Percentiles rank a stretch among this genome's conserved stretches.
Evolutionary conservation across 1,140 invertebrate species (phyloP).

Genomic region (Rhopalosiphum padi): DNA sequence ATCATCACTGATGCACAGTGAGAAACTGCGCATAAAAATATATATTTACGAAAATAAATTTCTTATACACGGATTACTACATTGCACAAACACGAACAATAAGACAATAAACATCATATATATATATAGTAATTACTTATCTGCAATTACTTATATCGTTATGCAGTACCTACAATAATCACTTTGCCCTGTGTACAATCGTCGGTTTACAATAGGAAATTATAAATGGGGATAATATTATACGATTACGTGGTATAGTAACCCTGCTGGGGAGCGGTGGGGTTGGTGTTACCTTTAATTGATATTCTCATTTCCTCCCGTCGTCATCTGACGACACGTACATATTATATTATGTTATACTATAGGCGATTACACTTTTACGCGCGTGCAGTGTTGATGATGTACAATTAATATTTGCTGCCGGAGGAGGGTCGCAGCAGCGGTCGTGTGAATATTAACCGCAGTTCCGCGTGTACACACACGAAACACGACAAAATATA

Average conservation of each 20-base stretch:
- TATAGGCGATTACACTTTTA: neutral
- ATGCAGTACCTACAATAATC: too few relatives aligned
- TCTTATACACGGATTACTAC: neutral
- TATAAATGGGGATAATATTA: too few relatives aligned
- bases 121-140: neutral
- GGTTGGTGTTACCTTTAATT: neutral
- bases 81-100: neutral
- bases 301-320: neutral
- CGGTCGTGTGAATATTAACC: constrained; percentile 33
- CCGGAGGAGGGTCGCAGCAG: neutral
- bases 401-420: neutral
- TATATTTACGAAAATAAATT: neutral
- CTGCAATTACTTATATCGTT: too few relatives aligned
- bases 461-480: neutral
- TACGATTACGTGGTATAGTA: too few relatives aligned
- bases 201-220: too few relatives aligned
- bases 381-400: neutral
- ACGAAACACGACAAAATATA: neutral
- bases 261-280: too few relatives aligned
- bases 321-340: neutral
- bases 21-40: neutral
- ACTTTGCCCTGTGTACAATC: too few relatives aligned
- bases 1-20: neutral
- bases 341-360: neutral
- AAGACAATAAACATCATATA: neutral